Evolutionary conservation across 2,888 invertebrate genomes (phyloP).

Genomic region (Heliconius ismenius): DNA sequence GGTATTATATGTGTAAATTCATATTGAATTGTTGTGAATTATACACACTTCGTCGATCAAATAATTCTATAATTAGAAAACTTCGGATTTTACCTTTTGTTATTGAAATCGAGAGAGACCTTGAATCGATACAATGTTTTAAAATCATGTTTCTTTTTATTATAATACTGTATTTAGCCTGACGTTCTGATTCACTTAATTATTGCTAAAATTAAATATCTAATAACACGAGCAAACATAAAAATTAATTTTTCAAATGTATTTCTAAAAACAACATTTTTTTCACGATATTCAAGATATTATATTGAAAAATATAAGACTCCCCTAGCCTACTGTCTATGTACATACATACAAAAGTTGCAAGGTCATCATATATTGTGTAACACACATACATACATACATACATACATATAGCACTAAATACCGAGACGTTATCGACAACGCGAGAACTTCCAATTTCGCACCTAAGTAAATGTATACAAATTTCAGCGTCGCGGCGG

Average conservation of each 20-base stretch:
- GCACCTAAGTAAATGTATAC: not conserved
- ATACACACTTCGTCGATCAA: not conserved
- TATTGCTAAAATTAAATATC: not conserved
- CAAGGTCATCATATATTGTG: not conserved
- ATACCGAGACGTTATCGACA: not conserved
- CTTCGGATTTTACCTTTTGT: not conserved
- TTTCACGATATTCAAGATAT: too few relatives aligned
- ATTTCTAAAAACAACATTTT: not conserved
- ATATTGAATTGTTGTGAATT: not conserved
- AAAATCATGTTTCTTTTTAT: not conserved
- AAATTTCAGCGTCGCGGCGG: slow-evolving; percentile 38
- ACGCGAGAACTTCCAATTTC: not conserved
- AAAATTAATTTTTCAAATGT: not conserved
- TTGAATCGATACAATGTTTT: slow-evolving; percentile 3
- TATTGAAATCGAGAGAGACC: not conserved
- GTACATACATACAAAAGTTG: too few relatives aligned
- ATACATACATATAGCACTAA: slow-evolving; percentile 5
- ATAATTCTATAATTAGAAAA: not conserved
- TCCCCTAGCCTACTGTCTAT: too few relatives aligned
- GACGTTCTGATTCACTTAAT: not conserved
- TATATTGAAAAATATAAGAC: not conserved
- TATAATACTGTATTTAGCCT: too few relatives aligned
- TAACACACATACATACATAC: not conserved
- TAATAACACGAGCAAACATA: not conserved
- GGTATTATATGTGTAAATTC: not conserved